Conservation (phyloP, 2,797 vertebrate species). For the Coilia nasus region DNA sequence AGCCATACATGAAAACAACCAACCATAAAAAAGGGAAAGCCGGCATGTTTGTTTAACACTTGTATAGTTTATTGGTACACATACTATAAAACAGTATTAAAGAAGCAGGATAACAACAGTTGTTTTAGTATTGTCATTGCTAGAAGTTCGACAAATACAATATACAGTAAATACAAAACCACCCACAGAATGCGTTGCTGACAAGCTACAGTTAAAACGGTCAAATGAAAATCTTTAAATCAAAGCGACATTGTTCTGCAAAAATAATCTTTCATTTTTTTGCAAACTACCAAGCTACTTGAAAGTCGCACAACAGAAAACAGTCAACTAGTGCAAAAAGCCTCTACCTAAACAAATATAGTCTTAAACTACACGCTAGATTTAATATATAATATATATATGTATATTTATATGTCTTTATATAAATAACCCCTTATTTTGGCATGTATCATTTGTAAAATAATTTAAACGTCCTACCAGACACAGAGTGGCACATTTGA, state of each 20-base stretch:
- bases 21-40: slow-evolving; percentile 36
- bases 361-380: slow-evolving; percentile 77
- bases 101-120: slow-evolving; percentile 81
- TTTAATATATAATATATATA: slow-evolving; percentile 75
- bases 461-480: slow-evolving; percentile 78
- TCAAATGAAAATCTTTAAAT: slow-evolving; percentile 60
- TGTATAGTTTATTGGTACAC: slow-evolving; percentile 83
- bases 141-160: slow-evolving; percentile 82
- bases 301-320: slow-evolving; percentile 74
- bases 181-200: slow-evolving; percentile 73
- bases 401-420: slow-evolving; percentile 77
- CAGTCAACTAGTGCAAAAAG: slow-evolving; percentile 82
- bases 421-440: slow-evolving; percentile 85
- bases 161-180: slow-evolving; percentile 85
- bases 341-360: slow-evolving; percentile 76
- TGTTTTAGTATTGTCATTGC: slow-evolving; percentile 72
- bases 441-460: slow-evolving; percentile 81
- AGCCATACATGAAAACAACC: not conserved
- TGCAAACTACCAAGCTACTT: slow-evolving; percentile 77
- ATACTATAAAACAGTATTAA: slow-evolving; percentile 90
- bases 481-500: slow-evolving; percentile 79
- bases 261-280: slow-evolving; percentile 75
- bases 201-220: slow-evolving; percentile 76
- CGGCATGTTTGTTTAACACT: slow-evolving; percentile 67
- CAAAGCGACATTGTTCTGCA: slow-evolving; percentile 73